Evolutionary conservation across 2,113 vertebrate genomes (phyloP).

Genomic region (Solenodon paradoxus): DNA sequence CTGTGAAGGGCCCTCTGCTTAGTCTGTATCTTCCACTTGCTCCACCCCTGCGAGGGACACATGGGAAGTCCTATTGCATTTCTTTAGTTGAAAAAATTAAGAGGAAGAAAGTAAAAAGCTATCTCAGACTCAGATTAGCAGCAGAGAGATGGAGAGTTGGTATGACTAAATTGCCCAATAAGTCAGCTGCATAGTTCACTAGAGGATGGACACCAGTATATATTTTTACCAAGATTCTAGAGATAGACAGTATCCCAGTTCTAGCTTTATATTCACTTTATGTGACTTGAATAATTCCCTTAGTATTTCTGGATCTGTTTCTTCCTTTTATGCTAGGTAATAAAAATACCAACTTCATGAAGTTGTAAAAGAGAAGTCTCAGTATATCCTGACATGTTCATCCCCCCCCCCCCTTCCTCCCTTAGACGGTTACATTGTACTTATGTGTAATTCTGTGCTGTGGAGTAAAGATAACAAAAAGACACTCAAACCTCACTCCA

Average conservation of each 20-base stretch:
- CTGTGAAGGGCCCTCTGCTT: not conserved
- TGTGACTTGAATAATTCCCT: not conserved
- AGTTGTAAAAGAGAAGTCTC: not conserved
- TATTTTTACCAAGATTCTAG: not conserved
- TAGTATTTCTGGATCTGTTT: not conserved
- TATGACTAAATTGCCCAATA: not conserved
- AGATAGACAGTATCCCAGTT: not conserved
- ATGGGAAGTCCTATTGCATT: not conserved
- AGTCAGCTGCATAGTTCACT: not conserved
- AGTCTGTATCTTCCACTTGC: not conserved
- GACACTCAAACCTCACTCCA: not conserved
- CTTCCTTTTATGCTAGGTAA: not conserved
- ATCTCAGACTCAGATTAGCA: not conserved
- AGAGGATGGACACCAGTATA: not conserved
- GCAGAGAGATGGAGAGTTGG: not conserved
- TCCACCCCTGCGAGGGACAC: not conserved
- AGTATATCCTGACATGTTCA: not conserved
- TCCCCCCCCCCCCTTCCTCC: not conserved
- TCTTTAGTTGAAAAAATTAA: not conserved
- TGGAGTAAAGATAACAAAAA: not conserved
- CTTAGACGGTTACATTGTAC: not conserved
- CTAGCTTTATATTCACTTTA: not conserved
- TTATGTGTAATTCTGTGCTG: not conserved
- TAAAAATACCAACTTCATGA: not conserved
- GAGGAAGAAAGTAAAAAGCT: not conserved